Conservation (phyloP, 1,140 invertebrate species). For the Zaprionus africanus region DNA sequence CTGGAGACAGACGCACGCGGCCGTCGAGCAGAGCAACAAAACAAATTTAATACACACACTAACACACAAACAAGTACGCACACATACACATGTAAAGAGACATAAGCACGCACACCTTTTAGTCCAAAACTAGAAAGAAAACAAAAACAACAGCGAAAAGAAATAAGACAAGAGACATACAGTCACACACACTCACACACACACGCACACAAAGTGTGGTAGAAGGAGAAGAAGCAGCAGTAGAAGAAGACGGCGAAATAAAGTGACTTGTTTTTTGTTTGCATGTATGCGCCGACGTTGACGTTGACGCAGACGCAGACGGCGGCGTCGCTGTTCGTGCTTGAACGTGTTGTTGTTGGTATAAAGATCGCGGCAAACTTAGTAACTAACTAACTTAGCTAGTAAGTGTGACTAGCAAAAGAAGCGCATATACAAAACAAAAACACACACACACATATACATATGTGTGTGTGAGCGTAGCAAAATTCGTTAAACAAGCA, state of each 20-base stretch:
- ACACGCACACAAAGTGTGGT: constrained; percentile 45
- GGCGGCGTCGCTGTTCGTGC: constrained; percentile 36
- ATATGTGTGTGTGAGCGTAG: constrained; percentile 34
- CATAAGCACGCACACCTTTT: constrained; percentile 26
- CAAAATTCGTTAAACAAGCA: constrained; percentile 34
- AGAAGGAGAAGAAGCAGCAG: constrained; percentile 57
- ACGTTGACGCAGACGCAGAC: constrained; percentile 35
- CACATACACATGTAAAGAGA: constrained; percentile 7
- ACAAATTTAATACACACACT: constrained; percentile 38
- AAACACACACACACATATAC: constrained; percentile 8
- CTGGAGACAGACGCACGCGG: constrained; percentile 64
- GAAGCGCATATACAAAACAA: constrained; percentile 25
- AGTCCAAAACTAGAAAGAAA: constrained; percentile 75
- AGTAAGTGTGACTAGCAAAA: constrained; percentile 59
- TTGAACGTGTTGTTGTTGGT: constrained; percentile 54
- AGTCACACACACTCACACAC: constrained; percentile 1
- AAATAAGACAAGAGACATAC: constrained; percentile 42
- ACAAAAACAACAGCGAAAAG: constrained; percentile 58
- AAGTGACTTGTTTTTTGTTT: constrained; percentile 75
- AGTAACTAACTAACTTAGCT: constrained; percentile 38
- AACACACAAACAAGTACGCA: constrained; percentile 13
- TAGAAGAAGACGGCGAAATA: constrained; percentile 47
- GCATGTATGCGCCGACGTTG: constrained; percentile 54
- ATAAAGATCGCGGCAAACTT: constrained; percentile 62
- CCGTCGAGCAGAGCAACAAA: constrained; percentile 22